Evolutionary conservation across 2,113 vertebrate species (phyloP), one percentile per base, ranked within the genome.

Genomic region (Zingel zingel): DNA sequence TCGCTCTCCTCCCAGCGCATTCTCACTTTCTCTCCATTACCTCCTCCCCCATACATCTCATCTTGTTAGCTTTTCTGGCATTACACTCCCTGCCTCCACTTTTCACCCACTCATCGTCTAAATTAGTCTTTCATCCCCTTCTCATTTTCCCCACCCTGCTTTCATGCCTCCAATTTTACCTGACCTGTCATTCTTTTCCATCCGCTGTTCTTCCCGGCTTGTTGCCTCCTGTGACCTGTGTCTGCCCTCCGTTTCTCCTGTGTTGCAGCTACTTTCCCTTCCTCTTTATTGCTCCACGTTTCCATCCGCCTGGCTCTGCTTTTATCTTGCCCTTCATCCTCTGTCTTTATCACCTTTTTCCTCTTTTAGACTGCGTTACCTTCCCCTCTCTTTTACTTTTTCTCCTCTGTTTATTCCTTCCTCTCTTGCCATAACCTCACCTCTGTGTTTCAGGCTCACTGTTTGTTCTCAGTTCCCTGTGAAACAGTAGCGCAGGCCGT

Each of bases 401-500:
- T 36, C n/a, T 62, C 3, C 54, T 78, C 15, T 69, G 43, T 86
- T 85, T 74, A 72, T 78, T 72, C 50, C 39, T 47, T 71, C 51
- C 68, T 77, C 62, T 65, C 54, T 76, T 47, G 13, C 63, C 72
- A 57, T 84, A 48, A 82, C 87, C 79, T 95, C 95, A 91, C 94
- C 94, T 93, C 96, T 94, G 36, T 86, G 86, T 96, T 96, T 96
- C 90, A 84, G 92, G 82, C 94, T 96, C 96, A 45, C 72, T 82
- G 86, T 84, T 86, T 93, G 82, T 89, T 87, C 86, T 84, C 79
- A 21, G 92, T 92, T 94, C 90, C 88, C 94, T 96, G 95, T 96
- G 94, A 95, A 97, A 97, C 94, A 9, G 96, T 96, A 94, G 93
- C 94, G 88, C 94, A 91, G 92, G 94, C 93, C 89, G 96, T 94